phyloP scores from a whole-genome alignment of 1,140 invertebrate species.

The Subanguina moxae region DNA sequence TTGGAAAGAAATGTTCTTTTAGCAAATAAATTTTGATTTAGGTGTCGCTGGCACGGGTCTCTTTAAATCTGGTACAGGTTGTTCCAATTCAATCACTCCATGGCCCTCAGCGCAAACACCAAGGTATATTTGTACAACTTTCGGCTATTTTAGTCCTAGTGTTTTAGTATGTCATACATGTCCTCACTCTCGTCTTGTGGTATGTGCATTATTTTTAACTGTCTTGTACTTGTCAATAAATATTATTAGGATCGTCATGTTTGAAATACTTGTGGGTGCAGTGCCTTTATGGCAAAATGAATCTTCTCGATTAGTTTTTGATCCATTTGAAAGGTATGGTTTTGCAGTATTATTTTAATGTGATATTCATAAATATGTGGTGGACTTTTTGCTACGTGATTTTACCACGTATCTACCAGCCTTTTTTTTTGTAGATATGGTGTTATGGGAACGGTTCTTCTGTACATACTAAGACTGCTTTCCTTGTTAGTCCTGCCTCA shows the following conservation, averaged over 20 bases:
- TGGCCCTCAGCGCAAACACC: conserved; percentile 10
- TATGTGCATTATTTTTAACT: too few relatives aligned
- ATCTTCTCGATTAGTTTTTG: conserved; percentile 9
- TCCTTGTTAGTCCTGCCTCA: conserved; percentile 73
- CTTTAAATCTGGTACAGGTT: not conserved
- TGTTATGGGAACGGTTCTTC: conserved; percentile 63
- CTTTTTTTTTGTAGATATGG: conserved; percentile 55
- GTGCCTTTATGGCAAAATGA: conserved; percentile 65
- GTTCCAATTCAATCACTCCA: not conserved
- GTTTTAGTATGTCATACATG: conserved; percentile 74
- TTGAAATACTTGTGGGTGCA: conserved; percentile 75
- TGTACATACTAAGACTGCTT: conserved; percentile 76
- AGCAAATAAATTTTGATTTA: not conserved
- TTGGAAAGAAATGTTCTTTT: too few relatives aligned
- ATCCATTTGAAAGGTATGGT: conserved; percentile 38
- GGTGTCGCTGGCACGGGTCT: conserved; percentile 2
- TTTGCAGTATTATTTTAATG: conserved; percentile 20
- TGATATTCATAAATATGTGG: too few relatives aligned
- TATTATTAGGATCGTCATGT: conserved; percentile 66
- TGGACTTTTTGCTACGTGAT: too few relatives aligned
- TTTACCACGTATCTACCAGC: too few relatives aligned
- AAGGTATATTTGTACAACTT: conserved; percentile 3
- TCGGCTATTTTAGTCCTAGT: conserved; percentile 58
- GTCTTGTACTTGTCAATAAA: too few relatives aligned
- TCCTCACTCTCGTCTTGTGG: conserved; percentile 70